These are phyloP conservation scores for Camponotus vicinus DNA, from an alignment of 1,140 invertebrate genomes.

Conservation along the genomic window DNA sequence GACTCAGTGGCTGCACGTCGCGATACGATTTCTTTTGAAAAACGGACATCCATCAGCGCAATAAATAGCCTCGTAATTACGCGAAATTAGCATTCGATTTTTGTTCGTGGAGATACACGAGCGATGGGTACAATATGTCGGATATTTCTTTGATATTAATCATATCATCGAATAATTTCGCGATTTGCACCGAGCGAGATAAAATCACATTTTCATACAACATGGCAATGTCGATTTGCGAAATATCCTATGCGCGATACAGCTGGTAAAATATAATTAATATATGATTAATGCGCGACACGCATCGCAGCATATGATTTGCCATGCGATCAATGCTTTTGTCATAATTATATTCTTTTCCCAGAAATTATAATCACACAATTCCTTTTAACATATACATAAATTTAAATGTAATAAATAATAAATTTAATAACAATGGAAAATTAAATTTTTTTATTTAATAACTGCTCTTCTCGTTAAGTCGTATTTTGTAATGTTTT, in stretches of 20 bases:
- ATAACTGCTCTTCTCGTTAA: not conserved
- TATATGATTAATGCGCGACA: slow-evolving; percentile 28
- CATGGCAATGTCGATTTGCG: slow-evolving; percentile 7
- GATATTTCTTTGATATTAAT: slow-evolving; percentile 46
- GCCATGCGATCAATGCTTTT: not conserved
- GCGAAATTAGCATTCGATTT: slow-evolving; percentile 54
- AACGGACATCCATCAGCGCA: not conserved
- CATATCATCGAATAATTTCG: slow-evolving; percentile 25
- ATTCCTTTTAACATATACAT: not conserved
- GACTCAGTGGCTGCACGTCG: not conserved
- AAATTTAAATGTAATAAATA: not conserved
- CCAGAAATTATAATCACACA: not conserved
- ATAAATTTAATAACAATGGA: not conserved
- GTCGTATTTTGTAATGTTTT: not conserved
- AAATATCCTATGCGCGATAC: not conserved
- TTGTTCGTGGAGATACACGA: not conserved
- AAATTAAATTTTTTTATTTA: slow-evolving; percentile 1
- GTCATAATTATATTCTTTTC: not conserved
- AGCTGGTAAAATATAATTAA: slow-evolving; percentile 24
- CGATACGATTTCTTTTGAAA: slow-evolving; percentile 30
- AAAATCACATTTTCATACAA: slow-evolving; percentile 19
- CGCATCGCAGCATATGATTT: not conserved
- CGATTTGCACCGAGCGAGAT: not conserved
- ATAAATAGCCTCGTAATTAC: slow-evolving; percentile 36
- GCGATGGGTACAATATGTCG: not conserved